These are phyloP conservation scores for Mastomys natalensis DNA, from an alignment of 2,113 vertebrate species.

Conservation along the genomic window DNA sequence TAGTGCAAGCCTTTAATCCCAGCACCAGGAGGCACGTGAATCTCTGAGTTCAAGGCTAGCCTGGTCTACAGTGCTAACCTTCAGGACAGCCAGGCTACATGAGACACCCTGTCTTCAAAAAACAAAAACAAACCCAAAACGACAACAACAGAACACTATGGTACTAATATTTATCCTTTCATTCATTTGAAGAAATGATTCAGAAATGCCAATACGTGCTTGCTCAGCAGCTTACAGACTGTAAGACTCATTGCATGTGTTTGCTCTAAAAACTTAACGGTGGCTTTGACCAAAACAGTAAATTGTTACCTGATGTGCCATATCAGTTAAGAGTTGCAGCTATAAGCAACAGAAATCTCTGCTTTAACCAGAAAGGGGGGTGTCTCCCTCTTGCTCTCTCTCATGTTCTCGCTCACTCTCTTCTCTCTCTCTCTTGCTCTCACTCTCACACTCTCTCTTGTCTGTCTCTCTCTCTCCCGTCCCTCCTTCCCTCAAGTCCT, in stretches of 20 bases:
- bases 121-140: too few relatives aligned
- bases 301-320: constrained; percentile 20
- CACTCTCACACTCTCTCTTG: fast-evolving
- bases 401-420: fast-evolving
- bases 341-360: constrained; percentile 28
- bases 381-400: fast-evolving
- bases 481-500: too few relatives aligned
- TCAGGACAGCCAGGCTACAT: too few relatives aligned
- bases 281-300: constrained; percentile 66
- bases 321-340: neutral
- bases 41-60: too few relatives aligned
- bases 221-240: neutral
- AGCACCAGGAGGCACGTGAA: too few relatives aligned
- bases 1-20: too few relatives aligned
- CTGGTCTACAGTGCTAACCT: too few relatives aligned
- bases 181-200: constrained; percentile 7
- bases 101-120: too few relatives aligned
- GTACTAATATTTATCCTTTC: neutral
- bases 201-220: neutral
- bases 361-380: constrained; percentile 15
- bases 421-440: fast-evolving
- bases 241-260: neutral
- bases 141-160: neutral
- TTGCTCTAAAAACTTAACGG: constrained; percentile 49
- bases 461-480: fast-evolving